These are phyloP conservation scores for Tapera naevia DNA, from an alignment of 2,797 vertebrate genomes.

Conservation along the genomic window DNA sequence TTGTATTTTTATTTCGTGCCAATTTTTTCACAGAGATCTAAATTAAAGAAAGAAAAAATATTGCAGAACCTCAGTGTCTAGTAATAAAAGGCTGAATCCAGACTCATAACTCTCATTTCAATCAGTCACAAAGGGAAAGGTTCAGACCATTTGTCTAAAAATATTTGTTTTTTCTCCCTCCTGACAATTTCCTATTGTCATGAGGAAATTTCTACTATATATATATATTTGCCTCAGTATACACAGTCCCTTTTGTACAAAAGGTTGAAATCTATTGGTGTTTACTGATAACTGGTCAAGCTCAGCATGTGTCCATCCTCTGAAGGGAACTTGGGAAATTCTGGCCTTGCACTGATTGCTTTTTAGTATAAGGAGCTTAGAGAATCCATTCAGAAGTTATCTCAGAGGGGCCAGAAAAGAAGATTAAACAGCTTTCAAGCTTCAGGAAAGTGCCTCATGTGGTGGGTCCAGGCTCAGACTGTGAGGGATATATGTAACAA, in stretches of 20 bases:
- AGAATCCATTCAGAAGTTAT: constrained; percentile 1
- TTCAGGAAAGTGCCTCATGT: background rate
- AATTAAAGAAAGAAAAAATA: constrained; percentile 38
- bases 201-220: background rate
- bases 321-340: background rate
- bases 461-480: background rate
- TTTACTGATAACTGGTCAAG: background rate
- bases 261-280: background rate
- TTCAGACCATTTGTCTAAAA: background rate
- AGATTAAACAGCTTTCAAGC: constrained; percentile 23
- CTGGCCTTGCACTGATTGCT: background rate
- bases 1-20: constrained; percentile 41
- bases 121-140: background rate
- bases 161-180: constrained; percentile 7
- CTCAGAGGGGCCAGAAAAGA: constrained; percentile 23
- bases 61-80: background rate
- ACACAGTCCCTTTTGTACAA: background rate
- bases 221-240: background rate
- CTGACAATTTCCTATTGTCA: background rate
- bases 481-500: background rate
- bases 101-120: constrained; percentile 14
- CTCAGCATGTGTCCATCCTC: background rate
- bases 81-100: constrained; percentile 38
- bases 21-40: background rate
- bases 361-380: constrained; percentile 38